Evolutionary conservation across 2,888 invertebrate species (phyloP).

Genomic region (Amblyjoppa proteus): DNA sequence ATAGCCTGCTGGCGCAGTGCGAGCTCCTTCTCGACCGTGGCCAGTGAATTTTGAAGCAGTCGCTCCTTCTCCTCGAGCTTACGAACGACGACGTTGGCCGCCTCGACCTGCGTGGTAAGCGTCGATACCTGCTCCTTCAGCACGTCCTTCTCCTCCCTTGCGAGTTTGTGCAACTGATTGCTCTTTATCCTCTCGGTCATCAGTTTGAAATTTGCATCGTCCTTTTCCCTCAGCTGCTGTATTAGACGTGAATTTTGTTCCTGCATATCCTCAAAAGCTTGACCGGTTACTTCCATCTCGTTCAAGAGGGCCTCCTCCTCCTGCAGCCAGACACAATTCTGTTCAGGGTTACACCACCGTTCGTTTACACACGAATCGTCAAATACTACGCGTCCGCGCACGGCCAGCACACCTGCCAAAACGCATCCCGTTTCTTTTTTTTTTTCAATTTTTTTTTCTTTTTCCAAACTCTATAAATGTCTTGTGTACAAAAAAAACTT

Average conservation of each 20-base stretch:
- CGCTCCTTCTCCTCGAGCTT: slow-evolving; percentile 98
- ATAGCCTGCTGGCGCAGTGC: slow-evolving; percentile 97
- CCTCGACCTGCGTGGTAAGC: slow-evolving; percentile 95
- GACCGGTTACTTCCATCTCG: slow-evolving; percentile 99
- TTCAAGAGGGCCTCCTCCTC: slow-evolving; percentile 98
- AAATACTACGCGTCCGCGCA: slow-evolving; percentile 59
- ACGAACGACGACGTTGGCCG: slow-evolving; percentile 96
- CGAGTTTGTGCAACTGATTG: slow-evolving; percentile 97
- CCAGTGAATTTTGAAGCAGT: slow-evolving; percentile 95
- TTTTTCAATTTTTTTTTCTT: slow-evolving; percentile 22
- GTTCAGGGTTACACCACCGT: slow-evolving; percentile 83
- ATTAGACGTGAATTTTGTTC: slow-evolving; percentile 98
- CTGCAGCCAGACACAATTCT: slow-evolving; percentile 85
- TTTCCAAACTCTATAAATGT: neutral
- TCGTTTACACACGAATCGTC: slow-evolving; percentile 74
- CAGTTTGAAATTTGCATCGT: slow-evolving; percentile 99
- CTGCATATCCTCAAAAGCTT: slow-evolving; percentile 99
- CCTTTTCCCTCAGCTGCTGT: slow-evolving; percentile 97
- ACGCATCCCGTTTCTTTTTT: slow-evolving; percentile 55
- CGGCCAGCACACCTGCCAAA: slow-evolving; percentile 54
- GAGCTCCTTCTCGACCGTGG: slow-evolving; percentile 97
- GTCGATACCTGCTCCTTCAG: slow-evolving; percentile 93
- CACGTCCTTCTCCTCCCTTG: slow-evolving; percentile 97
- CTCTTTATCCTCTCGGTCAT: slow-evolving; percentile 99
- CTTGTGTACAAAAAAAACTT: neutral